Evolutionary conservation across 2,888 invertebrate species (phyloP), one percentile per base, ranked within the genome.

Genomic region (Colletes collaris): DNA sequence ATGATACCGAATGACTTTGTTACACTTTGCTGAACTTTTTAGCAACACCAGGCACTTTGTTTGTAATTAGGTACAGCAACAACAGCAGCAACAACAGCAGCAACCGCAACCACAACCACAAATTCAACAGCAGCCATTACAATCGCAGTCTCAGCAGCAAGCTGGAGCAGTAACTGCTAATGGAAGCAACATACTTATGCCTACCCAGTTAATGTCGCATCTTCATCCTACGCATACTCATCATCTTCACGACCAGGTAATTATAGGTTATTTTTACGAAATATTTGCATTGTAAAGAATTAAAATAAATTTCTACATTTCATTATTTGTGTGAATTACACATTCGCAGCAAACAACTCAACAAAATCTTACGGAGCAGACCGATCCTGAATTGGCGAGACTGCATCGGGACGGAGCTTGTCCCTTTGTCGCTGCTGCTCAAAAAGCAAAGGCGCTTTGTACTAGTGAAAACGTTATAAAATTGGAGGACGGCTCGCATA

Each of bases 171-270:
- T 86, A 70, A 85, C 87, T 81, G 88, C 88, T 72, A 89, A 83
- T 82, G 89, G 89, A 79, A 88, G 83, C 76, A 91, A 90, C 65
- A 89, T 90, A 83, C 82, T 90, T 85, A 94, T 95, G 93, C 93
- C 95, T 84, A 94, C 94, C 90, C 95, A 95, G 75, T 94, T 95
- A 91, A 94, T 95, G 90, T 94, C 95, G 37, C 95, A 95, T 92
- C 93, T 95, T 86, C 95, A 95, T 92, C 94, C 92, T 64, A 86
- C 90, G 55, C 90, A 91, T 78, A 86, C 87, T 66, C 91, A 90
- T 69, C 89, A 90, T 86, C 88, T 91, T 65, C 90, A 90, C 67
- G 89, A 85, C 67, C 91, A 91, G 90, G 92, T 92, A 89, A 60
- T 64, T 50, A n/a, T 16, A 8, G 13, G 16, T 3, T 53, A 27